Evolutionary conservation across 2,113 vertebrate genomes (phyloP).

Genomic region (Crotalus horridus): DNA sequence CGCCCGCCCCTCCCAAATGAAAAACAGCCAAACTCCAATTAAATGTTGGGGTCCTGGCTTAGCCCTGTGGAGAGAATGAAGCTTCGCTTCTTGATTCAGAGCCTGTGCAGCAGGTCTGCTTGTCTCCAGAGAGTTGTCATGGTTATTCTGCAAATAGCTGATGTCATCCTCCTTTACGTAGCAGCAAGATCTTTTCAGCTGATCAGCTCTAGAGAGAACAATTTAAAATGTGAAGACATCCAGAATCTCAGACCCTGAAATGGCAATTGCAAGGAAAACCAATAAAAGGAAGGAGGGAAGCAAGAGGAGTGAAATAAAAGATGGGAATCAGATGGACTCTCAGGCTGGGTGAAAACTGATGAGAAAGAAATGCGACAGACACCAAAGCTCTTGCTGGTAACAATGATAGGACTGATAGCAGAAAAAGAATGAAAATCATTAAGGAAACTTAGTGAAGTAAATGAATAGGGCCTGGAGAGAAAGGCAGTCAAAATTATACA

Average conservation of each 20-base stretch:
- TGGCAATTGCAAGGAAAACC: not conserved
- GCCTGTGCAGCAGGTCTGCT: slow-evolving; percentile 46
- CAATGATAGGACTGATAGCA: slow-evolving; percentile 61
- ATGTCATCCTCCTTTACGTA: slow-evolving; percentile 64
- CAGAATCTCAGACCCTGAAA: slow-evolving; percentile 25
- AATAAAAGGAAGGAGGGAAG: not conserved
- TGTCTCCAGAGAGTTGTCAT: slow-evolving; percentile 59
- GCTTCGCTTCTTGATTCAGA: slow-evolving; percentile 55
- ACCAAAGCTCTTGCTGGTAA: slow-evolving; percentile 56
- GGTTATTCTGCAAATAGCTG: slow-evolving; percentile 64
- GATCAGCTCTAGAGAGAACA: slow-evolving; percentile 59
- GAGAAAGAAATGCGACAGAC: slow-evolving; percentile 50
- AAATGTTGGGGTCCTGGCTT: slow-evolving; percentile 35
- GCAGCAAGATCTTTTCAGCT: slow-evolving; percentile 56
- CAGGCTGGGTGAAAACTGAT: slow-evolving; percentile 49
- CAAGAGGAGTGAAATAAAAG: slow-evolving; percentile 13
- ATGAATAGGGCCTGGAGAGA: slow-evolving; percentile 60
- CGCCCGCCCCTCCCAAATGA: rapidly evolving
- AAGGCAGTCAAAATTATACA: slow-evolving; percentile 46
- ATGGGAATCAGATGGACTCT: slow-evolving; percentile 52
- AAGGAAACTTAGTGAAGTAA: slow-evolving; percentile 57
- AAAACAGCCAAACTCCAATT: slow-evolving; percentile 7
- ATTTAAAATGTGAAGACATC: slow-evolving; percentile 59
- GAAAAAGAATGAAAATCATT: slow-evolving; percentile 35
- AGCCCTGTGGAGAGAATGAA: slow-evolving; percentile 35